Evolutionary conservation across 2,113 vertebrate genomes (phyloP).

Genomic region (Delphinapterus leucas): DNA sequence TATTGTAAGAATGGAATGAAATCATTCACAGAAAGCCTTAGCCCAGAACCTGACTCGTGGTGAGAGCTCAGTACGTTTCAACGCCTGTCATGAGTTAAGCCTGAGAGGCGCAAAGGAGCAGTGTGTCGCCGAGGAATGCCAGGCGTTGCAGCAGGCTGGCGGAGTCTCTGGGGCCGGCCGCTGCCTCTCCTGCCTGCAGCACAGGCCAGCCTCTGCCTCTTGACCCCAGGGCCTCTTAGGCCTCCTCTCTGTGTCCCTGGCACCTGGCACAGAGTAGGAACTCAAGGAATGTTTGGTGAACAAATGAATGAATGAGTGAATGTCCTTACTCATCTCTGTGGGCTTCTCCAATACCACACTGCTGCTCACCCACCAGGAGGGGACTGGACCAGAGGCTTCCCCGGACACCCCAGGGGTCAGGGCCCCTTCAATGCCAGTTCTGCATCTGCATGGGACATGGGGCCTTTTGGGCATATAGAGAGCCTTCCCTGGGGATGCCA

Average conservation of each 20-base stretch:
- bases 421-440: not conserved
- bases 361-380: not conserved
- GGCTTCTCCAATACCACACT: not conserved
- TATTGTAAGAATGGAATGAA: not conserved
- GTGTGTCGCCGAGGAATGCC: not conserved
- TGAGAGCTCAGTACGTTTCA: not conserved
- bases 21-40: not conserved
- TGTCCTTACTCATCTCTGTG: not conserved
- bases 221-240: not conserved
- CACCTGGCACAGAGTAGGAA: not conserved
- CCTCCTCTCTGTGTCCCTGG: not conserved
- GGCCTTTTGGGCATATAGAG: not conserved
- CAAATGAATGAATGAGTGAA: not conserved
- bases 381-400: not conserved
- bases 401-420: not conserved
- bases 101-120: not conserved
- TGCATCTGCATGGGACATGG: not conserved
- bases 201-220: not conserved
- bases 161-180: accelerated
- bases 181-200: no score
- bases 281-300: not conserved
- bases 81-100: not conserved
- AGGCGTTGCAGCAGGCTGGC: not conserved
- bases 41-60: not conserved
- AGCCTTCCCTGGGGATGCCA: not conserved